Base-by-base conservation (phyloP, 1,140 invertebrate genomes). In the Diabrotica virgifera region DNA sequence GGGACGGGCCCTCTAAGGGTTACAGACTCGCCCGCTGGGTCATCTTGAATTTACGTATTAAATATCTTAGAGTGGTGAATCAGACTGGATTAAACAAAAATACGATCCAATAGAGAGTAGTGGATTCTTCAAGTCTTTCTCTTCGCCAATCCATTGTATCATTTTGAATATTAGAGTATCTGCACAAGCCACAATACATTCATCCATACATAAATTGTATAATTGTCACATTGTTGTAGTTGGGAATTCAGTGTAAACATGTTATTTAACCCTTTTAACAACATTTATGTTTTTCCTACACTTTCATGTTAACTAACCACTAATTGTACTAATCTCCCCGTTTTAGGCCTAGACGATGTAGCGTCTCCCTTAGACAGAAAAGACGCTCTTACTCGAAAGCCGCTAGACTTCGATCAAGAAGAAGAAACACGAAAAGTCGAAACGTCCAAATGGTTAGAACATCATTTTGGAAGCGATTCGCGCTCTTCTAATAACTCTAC, bases 361-460 rank as follows among this genome's bases (percentile, higher is more conserved):
- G 52, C 78, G 54, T 78, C 81, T 50, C 75, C 85, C 62, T 80
- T 87, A 14, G 86, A 86, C 63, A 80, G 89, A 50, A 92, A 92
- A 75, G 91, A 94, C 77, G 92, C 88, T 5, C 73, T 93, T 62
- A 91, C 90, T 11, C 88, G 89, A 70, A 86, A 87, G 46, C 91
- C 92, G 0, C 77, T 94, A 40, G 90, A 94, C 76, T 89, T 93
- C 70, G 90, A 92, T 73, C 86, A 91, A 71, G 93, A 96, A 78
- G 92, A 95, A 75, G 89, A 94, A 76, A 93, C 93, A 0, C 83
- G 92, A 58, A 92, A 93, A 80, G 89, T 89, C 69, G 94, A 92
- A 83, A 96, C 91, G 0, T 91, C 88, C 68, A 94, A 90, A 78
- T 97, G 91, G 92, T 80, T 94, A 11, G 92, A 95, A 68, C 89